Evolutionary conservation across 1,140 invertebrate species (phyloP).

Genomic region (Probaryconus sp.): DNA sequence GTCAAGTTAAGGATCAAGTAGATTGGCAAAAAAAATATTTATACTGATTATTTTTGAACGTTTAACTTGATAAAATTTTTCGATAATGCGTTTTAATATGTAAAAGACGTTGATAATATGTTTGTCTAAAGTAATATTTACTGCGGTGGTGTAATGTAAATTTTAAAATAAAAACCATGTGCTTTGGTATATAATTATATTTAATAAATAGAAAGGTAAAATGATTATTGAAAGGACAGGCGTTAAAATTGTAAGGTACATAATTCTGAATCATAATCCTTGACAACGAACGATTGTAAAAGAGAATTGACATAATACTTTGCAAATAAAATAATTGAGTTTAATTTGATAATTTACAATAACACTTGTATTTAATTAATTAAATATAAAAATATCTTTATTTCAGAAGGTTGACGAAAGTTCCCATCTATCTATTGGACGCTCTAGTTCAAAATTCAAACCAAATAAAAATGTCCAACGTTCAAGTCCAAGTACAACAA

Average conservation of each 20-base stretch:
- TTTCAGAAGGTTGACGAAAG: slow-evolving; percentile 67
- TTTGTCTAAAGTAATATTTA: not conserved
- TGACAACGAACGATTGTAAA: not conserved
- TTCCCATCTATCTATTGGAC: slow-evolving; percentile 50
- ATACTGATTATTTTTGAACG: too few species aligned
- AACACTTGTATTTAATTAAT: not conserved
- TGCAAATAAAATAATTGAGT: not conserved
- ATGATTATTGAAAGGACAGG: slow-evolving; percentile 9
- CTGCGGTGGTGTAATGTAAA: not conserved
- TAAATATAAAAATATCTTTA: slow-evolving; percentile 1
- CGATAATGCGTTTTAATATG: not conserved
- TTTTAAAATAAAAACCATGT: slow-evolving; percentile 25
- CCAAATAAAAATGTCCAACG: slow-evolving; percentile 56
- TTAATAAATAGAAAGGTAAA: slow-evolving; percentile 43
- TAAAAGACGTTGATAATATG: not conserved
- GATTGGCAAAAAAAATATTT: too few species aligned
- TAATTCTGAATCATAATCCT: slow-evolving; percentile 4
- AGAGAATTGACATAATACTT: not conserved
- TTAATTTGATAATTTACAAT: too few species aligned
- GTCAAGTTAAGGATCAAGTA: too few species aligned
- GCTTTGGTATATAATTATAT: too few species aligned
- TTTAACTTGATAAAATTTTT: not conserved
- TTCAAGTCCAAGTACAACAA: slow-evolving; percentile 48
- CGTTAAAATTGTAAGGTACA: slow-evolving; percentile 16
- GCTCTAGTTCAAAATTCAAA: slow-evolving; percentile 64